A percentile compares a stretch with the other conserved stretches of the same genome.
phyloP scores from a whole-genome alignment of 1,140 invertebrate species.

The Papilio machaon region DNA sequence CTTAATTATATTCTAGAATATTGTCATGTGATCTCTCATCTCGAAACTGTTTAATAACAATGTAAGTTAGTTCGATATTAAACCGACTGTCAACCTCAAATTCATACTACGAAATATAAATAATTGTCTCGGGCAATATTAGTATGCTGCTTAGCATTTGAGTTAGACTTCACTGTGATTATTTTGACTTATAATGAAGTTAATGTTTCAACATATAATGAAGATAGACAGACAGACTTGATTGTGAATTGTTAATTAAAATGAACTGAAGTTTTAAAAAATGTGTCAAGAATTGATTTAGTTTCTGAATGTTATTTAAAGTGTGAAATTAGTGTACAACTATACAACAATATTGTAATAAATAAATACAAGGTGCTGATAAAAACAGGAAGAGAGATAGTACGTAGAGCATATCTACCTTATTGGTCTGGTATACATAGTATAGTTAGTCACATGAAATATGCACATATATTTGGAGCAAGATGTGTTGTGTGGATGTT shows the following conservation, averaged over 20 bases:
- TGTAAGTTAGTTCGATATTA: not conserved
- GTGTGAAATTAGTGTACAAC: constrained; percentile 35
- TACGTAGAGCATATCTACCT: constrained; percentile 73
- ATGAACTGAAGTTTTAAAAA: not conserved
- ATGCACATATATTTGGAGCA: constrained; percentile 61
- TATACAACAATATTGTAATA: constrained; percentile 54
- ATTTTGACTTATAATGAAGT: not conserved
- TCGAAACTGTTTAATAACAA: not conserved
- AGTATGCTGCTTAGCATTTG: not conserved
- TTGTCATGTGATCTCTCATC: not conserved
- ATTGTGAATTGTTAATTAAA: not conserved
- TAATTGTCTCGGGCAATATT: not conserved
- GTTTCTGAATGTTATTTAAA: not conserved
- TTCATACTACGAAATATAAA: not conserved
- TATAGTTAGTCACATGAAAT: constrained; percentile 61
- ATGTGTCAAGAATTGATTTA: not conserved
- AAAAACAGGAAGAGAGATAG: constrained; percentile 56
- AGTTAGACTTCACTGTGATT: not conserved
- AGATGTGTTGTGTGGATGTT: constrained; percentile 42
- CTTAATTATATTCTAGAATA: not conserved
- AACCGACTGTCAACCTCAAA: not conserved
- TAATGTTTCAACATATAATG: not conserved
- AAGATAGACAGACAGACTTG: not conserved
- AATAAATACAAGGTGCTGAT: constrained; percentile 57
- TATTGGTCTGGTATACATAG: constrained; percentile 70